Base-by-base conservation (phyloP, 64 coral and sea anemone genomes). In the Montipora capricornis region DNA sequence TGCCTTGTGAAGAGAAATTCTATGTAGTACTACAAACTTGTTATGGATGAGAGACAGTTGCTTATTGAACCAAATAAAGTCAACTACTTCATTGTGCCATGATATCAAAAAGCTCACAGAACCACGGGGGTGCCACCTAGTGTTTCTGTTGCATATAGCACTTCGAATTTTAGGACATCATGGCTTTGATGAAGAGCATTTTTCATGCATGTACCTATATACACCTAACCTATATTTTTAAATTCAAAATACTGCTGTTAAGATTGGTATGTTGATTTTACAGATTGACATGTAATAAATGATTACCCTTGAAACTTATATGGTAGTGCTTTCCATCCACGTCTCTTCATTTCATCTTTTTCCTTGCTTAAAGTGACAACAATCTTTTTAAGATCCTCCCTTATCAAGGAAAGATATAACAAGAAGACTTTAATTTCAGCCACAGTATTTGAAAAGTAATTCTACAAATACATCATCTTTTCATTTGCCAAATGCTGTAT, bases 281-380 rank as follows among this genome's bases (percentile, higher is more conserved):
- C 60, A 64, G 60, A 64, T 64, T 64, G 53, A 57, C 3, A 57
- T 57, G 53, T 15, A 64, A 64, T 64, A 13, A 14, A 14, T 64
- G 60, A 64, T 64, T 75, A 75, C 37, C 37, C 73, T 75, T 75
- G 26, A 75, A 46, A 75, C 73, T 73, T 20, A 73, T 73, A 20
- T 20, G 20, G 26, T 75, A 75, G 22, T 75, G 73, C 37, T 12
- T 75, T 44, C 73, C 26, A 75, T 45, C 73, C 73, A 75, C 73
- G 47, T 24, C 37, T 37, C 73, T 75, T 75, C 6, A 75, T 20
- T 44, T 12, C 37, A 45, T 75, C 73, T 24, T 75, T 75, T 24
- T 45, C 19, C 37, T 75, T 75, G 73, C 12, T 75, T 4, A 75
- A 13, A 24, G 20, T 75, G 73, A 75, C 20, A 44, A 75, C n/a